These are phyloP conservation scores for Drosophila kanekoi DNA, from an alignment of 2,888 invertebrate genomes.

Conservation along the genomic window DNA sequence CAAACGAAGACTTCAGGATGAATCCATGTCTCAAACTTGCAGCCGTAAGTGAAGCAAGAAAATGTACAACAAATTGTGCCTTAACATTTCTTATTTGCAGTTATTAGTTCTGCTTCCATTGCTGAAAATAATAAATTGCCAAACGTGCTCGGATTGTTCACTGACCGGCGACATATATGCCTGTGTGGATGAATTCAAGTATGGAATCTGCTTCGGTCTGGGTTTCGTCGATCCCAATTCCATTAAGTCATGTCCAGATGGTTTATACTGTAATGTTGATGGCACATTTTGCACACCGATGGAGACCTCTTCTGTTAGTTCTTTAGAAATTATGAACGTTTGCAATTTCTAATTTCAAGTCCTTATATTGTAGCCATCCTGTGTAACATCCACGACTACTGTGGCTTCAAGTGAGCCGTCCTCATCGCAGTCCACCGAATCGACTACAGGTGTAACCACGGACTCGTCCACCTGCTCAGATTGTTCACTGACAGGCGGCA, in stretches of 20 bases:
- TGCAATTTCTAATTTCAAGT: neutral
- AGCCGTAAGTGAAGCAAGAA: constrained; percentile 20
- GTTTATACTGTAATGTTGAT: constrained; percentile 46
- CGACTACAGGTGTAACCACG: neutral
- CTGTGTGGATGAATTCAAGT: constrained; percentile 53
- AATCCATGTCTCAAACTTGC: neutral
- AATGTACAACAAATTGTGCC: neutral
- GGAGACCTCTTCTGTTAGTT: constrained; percentile 43
- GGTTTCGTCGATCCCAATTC: neutral
- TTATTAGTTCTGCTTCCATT: neutral
- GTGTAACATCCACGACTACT: constrained; percentile 15
- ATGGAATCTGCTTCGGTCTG: constrained; percentile 51
- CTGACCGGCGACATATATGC: constrained; percentile 45
- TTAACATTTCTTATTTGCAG: constrained; percentile 12
- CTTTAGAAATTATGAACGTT: neutral
- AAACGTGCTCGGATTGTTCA: constrained; percentile 49
- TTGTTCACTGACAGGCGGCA: constrained; percentile 38
- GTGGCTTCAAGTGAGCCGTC: neutral
- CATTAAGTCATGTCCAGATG: constrained; percentile 32
- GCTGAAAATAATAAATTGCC: constrained; percentile 5
- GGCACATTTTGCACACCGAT: constrained; percentile 39
- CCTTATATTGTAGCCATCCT: constrained; percentile 39
- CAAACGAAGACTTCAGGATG: constrained; percentile 23
- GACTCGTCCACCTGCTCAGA: constrained; percentile 35
- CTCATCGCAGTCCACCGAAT: constrained; percentile 2